These are phyloP conservation scores for Podarcis lilfordi DNA, from an alignment of 2,797 vertebrate species.

Conservation along the genomic window DNA sequence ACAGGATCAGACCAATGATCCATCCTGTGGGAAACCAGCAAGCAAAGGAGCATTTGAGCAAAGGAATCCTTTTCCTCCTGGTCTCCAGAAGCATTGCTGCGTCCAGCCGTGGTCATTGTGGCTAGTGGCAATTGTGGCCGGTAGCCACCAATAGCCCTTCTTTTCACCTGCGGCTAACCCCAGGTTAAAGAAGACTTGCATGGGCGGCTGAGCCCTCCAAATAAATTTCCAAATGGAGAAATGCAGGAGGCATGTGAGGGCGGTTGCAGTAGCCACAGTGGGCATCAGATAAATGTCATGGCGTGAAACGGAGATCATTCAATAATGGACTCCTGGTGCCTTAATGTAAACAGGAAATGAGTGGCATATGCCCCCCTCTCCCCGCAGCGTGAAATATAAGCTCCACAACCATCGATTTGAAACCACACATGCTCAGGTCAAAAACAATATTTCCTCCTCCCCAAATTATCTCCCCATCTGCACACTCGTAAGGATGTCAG, in stretches of 20 bases:
- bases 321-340: fast-evolving
- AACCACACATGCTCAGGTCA: constrained; percentile 28
- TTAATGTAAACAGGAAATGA: constrained; percentile 59
- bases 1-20: too few relatives aligned
- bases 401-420: constrained; percentile 41
- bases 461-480: constrained; percentile 2
- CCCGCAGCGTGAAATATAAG: constrained; percentile 53
- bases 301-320: background rate
- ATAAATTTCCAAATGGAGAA: background rate
- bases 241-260: fast-evolving
- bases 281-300: background rate
- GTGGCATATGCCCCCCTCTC: constrained; percentile 8
- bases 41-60: too few relatives aligned
- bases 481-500: constrained; percentile 56
- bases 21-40: too few relatives aligned
- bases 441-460: constrained; percentile 13
- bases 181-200: background rate
- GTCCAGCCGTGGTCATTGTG: too few relatives aligned
- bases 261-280: too few relatives aligned
- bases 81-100: too few relatives aligned
- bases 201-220: background rate
- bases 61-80: too few relatives aligned
- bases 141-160: too few relatives aligned
- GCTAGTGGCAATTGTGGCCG: too few relatives aligned
- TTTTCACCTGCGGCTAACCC: background rate